Percentiles rank a stretch among this genome's conserved stretches.
These are phyloP conservation scores for Protonemura montana DNA, from an alignment of 2,888 invertebrate genomes.

Conservation along the genomic window DNA sequence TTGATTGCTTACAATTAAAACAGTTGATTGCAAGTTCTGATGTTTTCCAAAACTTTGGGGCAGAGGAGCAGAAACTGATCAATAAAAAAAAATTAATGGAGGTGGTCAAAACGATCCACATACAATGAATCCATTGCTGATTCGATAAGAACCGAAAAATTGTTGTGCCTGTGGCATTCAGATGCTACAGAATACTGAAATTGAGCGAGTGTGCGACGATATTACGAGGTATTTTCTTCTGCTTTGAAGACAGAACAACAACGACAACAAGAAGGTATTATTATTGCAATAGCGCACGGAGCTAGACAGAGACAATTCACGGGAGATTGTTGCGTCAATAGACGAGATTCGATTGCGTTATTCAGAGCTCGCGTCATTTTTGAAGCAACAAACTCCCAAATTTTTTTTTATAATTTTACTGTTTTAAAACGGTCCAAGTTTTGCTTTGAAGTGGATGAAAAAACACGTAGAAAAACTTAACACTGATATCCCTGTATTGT, in stretches of 20 bases:
- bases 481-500: background rate
- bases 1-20: background rate
- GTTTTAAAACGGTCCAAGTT: background rate
- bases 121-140: background rate
- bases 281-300: constrained; percentile 7
- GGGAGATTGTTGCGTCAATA: background rate
- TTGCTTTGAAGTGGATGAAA: constrained; percentile 7
- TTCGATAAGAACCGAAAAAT: background rate
- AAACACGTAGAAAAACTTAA: constrained; percentile 12
- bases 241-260: background rate
- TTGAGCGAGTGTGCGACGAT: constrained; percentile 12
- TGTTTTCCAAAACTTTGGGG: background rate
- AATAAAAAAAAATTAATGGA: background rate
- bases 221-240: constrained; percentile 12
- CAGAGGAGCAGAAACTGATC: background rate
- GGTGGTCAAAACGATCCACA: background rate
- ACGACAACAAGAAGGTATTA: background rate
- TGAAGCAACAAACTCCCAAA: background rate
- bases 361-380: background rate
- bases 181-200: background rate
- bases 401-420: background rate
- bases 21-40: background rate
- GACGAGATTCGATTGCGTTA: background rate
- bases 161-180: background rate
- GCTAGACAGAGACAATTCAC: background rate